Base-by-base conservation (phyloP, 1,140 invertebrate genomes). In the Planococcus citri region DNA sequence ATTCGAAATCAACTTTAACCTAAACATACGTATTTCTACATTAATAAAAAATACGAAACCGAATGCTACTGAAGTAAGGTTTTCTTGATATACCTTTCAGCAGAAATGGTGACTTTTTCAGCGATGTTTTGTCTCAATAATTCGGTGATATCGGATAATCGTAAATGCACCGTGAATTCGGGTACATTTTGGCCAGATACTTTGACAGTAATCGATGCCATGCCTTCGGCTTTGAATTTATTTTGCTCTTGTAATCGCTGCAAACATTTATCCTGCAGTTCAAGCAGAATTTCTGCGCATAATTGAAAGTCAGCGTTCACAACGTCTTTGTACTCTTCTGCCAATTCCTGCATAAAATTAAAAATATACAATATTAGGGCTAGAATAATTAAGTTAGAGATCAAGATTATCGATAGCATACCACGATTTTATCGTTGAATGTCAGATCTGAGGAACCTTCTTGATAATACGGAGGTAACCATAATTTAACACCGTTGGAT, bases 181-280 rank as follows among this genome's bases (percentile, higher is more conserved):
- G 73, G 77, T 0, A 78, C 77, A 67, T 78, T 74, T 17, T 77
- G 78, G 0, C 77, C 73, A 10, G 82, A 79, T 20, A 83, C 75
- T 74, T 82, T 85, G 0, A 88, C 75, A 75, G 83, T 83, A 12
- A 88, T 73, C 6, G 83, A 84, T 3, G 86, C 86, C 68, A 83
- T 74, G 29, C 88, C 88, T 1, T 85, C 86, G 73, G 84, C 81
- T 71, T 83, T 78, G 74, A 84, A 86, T 60, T 82, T 78, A 51
- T 83, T 79, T 73, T 83, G 80, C 38, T 87, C 83, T 68, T 83
- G 83, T 1, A 87, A 77, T 73, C 87, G 85, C 58, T 87, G 82
- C 1, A 89, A 70, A 0, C 89, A 86, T 78, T 88, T 85, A 0
- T 79, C 74, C 76, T 90, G 85, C 0, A 91, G 68, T 17, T 72